Evolutionary conservation across 2,888 invertebrate species (phyloP), one percentile per base, ranked within the genome.

Genomic region (Synergus itoensis): DNA sequence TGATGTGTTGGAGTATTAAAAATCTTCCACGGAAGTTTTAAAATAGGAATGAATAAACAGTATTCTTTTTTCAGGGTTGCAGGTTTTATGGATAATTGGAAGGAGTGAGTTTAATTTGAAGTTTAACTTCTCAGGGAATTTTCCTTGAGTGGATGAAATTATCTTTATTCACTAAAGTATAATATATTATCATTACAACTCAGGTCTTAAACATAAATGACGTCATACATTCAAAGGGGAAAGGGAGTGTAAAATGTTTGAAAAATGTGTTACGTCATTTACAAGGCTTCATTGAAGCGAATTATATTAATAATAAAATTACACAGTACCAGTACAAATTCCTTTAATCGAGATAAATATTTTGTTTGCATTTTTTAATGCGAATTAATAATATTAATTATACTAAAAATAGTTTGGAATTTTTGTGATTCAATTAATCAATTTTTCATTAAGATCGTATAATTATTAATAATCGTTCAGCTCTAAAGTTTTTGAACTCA

Each of bases 171-270:
- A 21, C 21, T 69, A 28, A 21, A 69, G 16, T 69, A 48, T 36
- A 14, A 18, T 67, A 67, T 28, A 28, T 28, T 67, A 43, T 67
- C 18, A 65, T 41, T 41, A n/a, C n/a, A 43, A 67, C 43, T 43
- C 43, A 43, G 67, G 43, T 67, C 65, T 67, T 12, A 67, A 67
- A 67, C 67, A 67, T 67, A 43, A 67, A 43, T 67, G 41, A 67
- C 67, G 43, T 67, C 67, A n/a, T 43, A 16, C 48, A 43, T 21
- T 67, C 45, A 48, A 21, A 69, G 69, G 48, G 48, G 28, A 69
- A 69, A 45, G 69, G 69, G 69, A 69, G 48, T 28, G 21, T 16
- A 36, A 36, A 36, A 69, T 45, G 48, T 69, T 69, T 69, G 28
- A 69, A 69, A 69, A 69, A 69, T 21, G 48, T 28, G 16, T 67